Evolutionary conservation across 2,888 invertebrate genomes (phyloP).

Genomic region (Aphodius sticticus): DNA sequence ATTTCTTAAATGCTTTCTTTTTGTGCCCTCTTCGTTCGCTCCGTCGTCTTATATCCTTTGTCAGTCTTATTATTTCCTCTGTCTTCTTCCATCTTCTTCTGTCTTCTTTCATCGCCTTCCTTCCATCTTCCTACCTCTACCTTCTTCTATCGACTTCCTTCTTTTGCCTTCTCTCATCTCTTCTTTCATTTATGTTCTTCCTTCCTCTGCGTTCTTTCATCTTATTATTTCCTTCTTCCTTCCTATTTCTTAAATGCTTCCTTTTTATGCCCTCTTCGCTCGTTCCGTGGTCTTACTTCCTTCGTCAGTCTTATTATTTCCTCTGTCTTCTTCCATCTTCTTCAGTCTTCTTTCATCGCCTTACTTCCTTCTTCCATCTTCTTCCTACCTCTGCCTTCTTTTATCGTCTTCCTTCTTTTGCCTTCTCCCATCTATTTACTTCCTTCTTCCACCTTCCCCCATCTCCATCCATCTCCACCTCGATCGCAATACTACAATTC

Average conservation of each 20-base stretch:
- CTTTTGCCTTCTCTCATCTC: background rate
- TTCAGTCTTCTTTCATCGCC: no score
- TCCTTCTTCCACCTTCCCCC: no score
- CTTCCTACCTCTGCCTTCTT: background rate
- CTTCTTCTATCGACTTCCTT: no score
- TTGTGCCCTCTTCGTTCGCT: background rate
- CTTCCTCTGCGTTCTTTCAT: background rate
- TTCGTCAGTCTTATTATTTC: background rate
- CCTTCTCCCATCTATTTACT: no score
- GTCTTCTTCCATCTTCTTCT: background rate
- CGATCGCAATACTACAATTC: no score
- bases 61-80: background rate
- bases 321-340: constrained; percentile 6
- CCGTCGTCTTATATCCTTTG: background rate
- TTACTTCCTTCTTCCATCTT: no score
- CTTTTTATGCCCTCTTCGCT: background rate
- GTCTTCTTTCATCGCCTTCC: no score
- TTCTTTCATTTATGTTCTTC: background rate
- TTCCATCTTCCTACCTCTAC: no score
- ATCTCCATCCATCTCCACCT: no score
- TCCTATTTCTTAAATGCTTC: background rate
- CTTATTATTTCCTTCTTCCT: background rate
- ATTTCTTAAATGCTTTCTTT: background rate
- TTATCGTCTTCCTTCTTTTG: no score
- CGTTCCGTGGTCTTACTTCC: background rate